phyloP scores from a whole-genome alignment of 2,113 vertebrate genomes.

The Lycaon pictus region DNA sequence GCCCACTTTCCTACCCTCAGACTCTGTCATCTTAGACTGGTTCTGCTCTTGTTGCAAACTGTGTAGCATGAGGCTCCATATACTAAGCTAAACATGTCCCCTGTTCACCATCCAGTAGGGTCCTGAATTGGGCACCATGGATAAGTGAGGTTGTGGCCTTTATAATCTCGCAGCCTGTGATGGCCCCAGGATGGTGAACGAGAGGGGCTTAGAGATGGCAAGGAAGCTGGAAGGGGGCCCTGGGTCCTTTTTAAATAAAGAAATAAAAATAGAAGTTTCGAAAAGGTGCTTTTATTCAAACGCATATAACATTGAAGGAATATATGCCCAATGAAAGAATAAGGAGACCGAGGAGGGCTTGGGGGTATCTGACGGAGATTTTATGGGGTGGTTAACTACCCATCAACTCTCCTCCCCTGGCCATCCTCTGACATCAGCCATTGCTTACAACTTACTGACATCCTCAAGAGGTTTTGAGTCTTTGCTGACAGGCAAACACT shows the following conservation, averaged over 20 bases:
- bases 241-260: neutral
- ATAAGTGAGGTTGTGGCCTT: neutral
- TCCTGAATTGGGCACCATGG: neutral
- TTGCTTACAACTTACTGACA: neutral
- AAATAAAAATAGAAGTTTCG: constrained; percentile 23
- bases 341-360: neutral
- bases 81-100: neutral
- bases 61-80: neutral
- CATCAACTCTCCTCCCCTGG: neutral
- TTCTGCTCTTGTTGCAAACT: neutral
- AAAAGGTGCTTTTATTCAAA: constrained; percentile 18
- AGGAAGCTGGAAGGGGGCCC: neutral
- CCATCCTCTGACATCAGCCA: neutral
- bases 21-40: neutral
- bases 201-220: neutral
- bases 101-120: neutral
- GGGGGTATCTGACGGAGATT: neutral
- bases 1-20: neutral
- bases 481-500: neutral
- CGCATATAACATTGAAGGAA: neutral
- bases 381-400: neutral
- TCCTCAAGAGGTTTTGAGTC: neutral
- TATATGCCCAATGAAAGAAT: neutral
- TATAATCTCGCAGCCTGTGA: neutral
- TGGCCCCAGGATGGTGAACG: neutral